Percentiles rank a stretch among this genome's conserved stretches.
These are phyloP conservation scores for Octomys mimax DNA, from an alignment of 2,797 vertebrate genomes.

Conservation along the genomic window DNA sequence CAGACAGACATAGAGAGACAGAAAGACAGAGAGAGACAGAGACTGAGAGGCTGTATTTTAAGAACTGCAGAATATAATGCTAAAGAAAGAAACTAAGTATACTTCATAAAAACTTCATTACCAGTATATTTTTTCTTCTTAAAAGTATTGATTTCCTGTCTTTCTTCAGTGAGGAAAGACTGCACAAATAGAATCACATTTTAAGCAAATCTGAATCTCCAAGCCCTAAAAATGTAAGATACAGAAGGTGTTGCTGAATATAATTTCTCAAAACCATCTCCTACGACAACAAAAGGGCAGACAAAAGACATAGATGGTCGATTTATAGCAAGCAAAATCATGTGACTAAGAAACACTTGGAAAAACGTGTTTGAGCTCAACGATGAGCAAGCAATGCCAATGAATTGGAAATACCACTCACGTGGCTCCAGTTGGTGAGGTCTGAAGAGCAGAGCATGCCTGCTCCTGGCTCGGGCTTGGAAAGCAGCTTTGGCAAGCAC, in stretches of 20 bases:
- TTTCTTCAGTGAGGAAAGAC: not conserved
- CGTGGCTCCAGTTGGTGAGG: not conserved
- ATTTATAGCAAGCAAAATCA: slow-evolving; percentile 22
- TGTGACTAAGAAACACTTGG: slow-evolving; percentile 30
- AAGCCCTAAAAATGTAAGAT: slow-evolving; percentile 7
- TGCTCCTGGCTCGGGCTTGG: not conserved
- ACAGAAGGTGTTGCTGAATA: not conserved
- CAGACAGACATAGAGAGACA: too few relatives aligned
- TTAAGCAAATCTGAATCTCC: not conserved
- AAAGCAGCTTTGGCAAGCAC: not conserved
- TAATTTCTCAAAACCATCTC: slow-evolving; percentile 21
- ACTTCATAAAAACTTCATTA: not conserved
- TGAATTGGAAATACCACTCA: not conserved
- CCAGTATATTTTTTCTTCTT: not conserved
- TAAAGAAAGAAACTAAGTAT: slow-evolving; percentile 1
- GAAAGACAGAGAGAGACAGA: not conserved
- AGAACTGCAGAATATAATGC: not conserved
- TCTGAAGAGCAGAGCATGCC: not conserved
- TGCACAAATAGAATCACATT: not conserved
- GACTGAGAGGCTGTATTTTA: not conserved
- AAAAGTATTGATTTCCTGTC: not conserved
- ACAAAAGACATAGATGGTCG: not conserved
- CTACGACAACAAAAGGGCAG: not conserved
- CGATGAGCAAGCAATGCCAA: slow-evolving; percentile 53
- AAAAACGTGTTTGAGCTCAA: not conserved